Evolutionary conservation across 92 coral and sea anemone genomes (phyloP).

Genomic region (Porites rus): DNA sequence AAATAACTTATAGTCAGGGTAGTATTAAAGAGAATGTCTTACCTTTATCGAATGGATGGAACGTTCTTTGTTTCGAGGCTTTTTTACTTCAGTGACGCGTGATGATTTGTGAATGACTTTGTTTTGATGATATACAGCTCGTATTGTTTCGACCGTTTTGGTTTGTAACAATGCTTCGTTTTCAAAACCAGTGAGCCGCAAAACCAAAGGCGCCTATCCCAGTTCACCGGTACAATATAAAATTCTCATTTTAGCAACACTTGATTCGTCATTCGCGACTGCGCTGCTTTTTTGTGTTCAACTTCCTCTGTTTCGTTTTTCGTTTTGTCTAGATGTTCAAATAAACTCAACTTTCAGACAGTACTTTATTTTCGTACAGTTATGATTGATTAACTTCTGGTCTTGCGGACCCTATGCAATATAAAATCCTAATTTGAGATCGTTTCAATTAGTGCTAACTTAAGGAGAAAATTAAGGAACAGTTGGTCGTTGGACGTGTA

Average conservation of each 20-base stretch:
- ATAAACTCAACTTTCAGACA: too few relatives aligned
- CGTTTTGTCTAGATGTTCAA: too few relatives aligned
- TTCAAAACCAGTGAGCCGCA: constrained; percentile 32
- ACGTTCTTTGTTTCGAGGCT: constrained; percentile 11
- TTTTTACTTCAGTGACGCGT: neutral
- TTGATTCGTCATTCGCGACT: neutral
- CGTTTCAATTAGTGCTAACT: too few relatives aligned
- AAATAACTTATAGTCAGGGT: neutral
- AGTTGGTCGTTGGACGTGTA: too few relatives aligned
- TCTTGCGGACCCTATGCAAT: too few relatives aligned
- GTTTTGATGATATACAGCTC: constrained; percentile 30
- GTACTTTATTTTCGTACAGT: too few relatives aligned
- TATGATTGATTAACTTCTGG: too few relatives aligned
- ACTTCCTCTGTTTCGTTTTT: too few relatives aligned
- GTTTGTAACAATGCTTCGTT: neutral
- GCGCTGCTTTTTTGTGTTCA: neutral
- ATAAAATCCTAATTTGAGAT: too few relatives aligned
- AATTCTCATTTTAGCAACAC: neutral
- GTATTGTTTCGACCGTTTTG: constrained; percentile 13
- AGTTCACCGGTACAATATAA: neutral
- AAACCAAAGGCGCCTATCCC: constrained; percentile 44
- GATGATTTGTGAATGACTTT: constrained; percentile 22
- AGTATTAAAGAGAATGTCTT: neutral
- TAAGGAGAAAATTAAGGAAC: too few relatives aligned
- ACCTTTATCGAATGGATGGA: constrained; percentile 18